Evolutionary conservation across 2,113 vertebrate species (phyloP).

Genomic region (Progne subis): DNA sequence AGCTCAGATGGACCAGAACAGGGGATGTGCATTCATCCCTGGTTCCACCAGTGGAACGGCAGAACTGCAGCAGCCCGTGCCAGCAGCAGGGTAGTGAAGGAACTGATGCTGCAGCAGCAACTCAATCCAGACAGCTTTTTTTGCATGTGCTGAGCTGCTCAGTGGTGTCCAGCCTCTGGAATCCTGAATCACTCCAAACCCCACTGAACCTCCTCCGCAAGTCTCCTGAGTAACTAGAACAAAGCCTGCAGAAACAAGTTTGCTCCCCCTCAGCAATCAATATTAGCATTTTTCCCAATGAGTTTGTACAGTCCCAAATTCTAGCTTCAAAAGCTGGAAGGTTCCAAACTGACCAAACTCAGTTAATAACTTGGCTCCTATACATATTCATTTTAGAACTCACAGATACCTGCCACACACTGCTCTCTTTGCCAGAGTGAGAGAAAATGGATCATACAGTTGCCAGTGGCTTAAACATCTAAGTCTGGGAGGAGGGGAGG

Average conservation of each 20-base stretch:
- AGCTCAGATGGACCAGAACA: neutral
- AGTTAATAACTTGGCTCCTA: neutral
- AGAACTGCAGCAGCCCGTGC: neutral
- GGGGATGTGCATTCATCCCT: neutral
- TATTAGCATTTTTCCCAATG: neutral
- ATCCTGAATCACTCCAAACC: neutral
- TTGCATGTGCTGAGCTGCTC: neutral
- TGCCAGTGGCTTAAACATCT: neutral
- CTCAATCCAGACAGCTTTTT: neutral
- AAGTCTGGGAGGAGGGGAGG: neutral
- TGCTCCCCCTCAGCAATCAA: neutral
- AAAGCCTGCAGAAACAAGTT: neutral
- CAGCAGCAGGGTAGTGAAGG: neutral
- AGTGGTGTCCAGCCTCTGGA: neutral
- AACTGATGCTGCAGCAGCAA: neutral
- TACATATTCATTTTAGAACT: neutral
- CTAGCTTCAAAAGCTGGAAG: neutral
- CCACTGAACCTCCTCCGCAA: neutral
- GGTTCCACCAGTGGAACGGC: neutral
- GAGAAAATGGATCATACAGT: neutral
- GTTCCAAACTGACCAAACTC: neutral
- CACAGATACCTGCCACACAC: neutral
- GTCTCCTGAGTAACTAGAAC: neutral
- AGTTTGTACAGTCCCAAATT: neutral
- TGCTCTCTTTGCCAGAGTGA: neutral